A percentile compares a stretch with the other conserved stretches of the same genome.
phyloP scores from a whole-genome alignment of 2,797 vertebrate genomes.

The Molossus molossus region DNA sequence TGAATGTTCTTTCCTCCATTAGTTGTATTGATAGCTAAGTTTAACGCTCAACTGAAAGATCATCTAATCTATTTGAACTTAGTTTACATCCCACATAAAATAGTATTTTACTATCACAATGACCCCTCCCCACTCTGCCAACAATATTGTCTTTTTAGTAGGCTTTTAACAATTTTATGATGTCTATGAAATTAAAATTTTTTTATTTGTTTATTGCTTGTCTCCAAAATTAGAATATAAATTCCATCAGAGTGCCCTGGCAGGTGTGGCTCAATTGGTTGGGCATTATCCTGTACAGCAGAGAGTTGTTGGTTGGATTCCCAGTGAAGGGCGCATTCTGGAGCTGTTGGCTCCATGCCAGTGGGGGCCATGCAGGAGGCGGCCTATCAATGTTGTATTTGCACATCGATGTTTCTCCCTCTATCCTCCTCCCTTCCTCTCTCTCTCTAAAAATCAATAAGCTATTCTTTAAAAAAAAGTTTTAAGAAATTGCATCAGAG shows the following conservation, averaged over 20 bases:
- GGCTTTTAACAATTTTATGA: conserved; percentile 3
- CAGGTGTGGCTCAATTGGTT: too few relatives aligned
- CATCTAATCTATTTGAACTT: neutral
- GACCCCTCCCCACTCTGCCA: neutral
- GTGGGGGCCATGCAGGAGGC: too few relatives aligned
- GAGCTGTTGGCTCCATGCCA: too few relatives aligned
- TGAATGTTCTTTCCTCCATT: neutral
- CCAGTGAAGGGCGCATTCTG: too few relatives aligned
- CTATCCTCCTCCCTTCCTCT: too few relatives aligned
- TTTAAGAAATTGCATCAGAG: neutral
- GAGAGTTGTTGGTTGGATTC: too few relatives aligned
- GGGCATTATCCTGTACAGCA: too few relatives aligned
- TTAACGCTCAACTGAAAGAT: neutral
- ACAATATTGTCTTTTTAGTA: neutral
- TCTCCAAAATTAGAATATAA: conserved; percentile 39
- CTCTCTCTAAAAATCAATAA: too few relatives aligned
- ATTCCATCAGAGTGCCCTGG: neutral
- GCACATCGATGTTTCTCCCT: too few relatives aligned
- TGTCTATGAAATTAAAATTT: neutral
- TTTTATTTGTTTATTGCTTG: neutral
- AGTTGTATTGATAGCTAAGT: neutral
- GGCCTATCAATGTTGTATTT: too few relatives aligned
- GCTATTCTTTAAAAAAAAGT: too few relatives aligned
- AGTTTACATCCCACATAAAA: neutral
- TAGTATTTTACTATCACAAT: neutral